Evolutionary conservation across 2,888 invertebrate species (phyloP).

Genomic region (Caenorhabditis doughertyi): DNA sequence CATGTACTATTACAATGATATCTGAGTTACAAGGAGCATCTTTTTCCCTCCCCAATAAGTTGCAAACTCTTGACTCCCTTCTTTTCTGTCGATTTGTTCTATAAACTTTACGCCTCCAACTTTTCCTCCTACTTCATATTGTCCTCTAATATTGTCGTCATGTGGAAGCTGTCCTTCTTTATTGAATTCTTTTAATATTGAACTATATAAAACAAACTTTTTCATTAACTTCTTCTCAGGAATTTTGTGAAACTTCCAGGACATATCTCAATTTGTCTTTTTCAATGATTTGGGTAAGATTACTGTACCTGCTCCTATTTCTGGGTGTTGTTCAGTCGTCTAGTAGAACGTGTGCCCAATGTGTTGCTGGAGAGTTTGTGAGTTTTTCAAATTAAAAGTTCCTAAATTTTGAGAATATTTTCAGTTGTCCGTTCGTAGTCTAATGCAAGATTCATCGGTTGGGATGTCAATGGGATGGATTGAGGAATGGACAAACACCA

Average conservation of each 20-base stretch:
- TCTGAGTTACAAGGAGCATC: too few species aligned
- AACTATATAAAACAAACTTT: conserved; percentile 4
- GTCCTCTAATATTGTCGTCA: background rate
- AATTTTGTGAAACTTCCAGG: background rate
- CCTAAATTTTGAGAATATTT: background rate
- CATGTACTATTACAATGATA: too few species aligned
- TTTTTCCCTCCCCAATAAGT: background rate
- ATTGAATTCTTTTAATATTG: conserved; percentile 18
- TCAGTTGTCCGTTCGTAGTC: conserved; percentile 4
- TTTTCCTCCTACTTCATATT: background rate
- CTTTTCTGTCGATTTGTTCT: background rate
- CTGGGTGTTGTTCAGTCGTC: background rate
- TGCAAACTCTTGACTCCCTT: background rate
- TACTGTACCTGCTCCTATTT: background rate
- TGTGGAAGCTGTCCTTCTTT: conserved; percentile 6
- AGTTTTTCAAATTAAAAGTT: conserved; percentile 11
- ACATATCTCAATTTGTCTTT: conserved; percentile 1
- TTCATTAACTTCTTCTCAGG: background rate
- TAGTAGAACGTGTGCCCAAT: conserved; percentile 28
- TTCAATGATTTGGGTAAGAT: background rate
- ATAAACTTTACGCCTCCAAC: background rate
- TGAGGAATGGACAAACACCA: conserved; percentile 19
- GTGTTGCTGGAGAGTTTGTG: conserved; percentile 40
- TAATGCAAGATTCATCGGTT: conserved; percentile 24
- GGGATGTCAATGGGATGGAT: conserved; percentile 43